Evolutionary conservation across 2,113 vertebrate genomes (phyloP), one percentile per base, ranked within the genome.

Genomic region (Entosphenus tridentatus): DNA sequence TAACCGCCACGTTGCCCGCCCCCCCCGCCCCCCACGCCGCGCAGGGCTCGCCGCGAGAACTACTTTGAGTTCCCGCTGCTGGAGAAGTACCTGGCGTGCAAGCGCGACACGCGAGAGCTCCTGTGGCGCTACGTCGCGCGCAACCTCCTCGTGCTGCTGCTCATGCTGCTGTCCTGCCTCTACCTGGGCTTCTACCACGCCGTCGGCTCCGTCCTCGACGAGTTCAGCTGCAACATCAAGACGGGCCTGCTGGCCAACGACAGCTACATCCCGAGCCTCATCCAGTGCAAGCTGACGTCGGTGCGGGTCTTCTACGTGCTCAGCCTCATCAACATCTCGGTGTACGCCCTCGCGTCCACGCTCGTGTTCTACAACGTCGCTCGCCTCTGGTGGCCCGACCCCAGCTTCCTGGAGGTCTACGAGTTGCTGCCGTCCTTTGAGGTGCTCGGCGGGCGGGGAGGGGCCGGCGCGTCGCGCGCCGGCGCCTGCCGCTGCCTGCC

Each of bases 21-120:
- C 39, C 39, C 39, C 39, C 21, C 21, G 3, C 21, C 55, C 12
- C 17, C 7, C 12, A 17, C 8, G 16, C 75, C n/a, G n/a, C 77
- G 80, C 79, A 97, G 93, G 77, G 93, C 91, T 62, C 89, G 89
- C 69, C 80, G 57, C 73, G 88, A 92, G 74, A 79, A 87, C 2
- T 96, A 92, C 74, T 96, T 96, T n/a, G 89, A 97, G 75, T 97
- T 91, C 75, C 88, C 93, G 0, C 76, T 97, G 65, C 81, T 97
- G 75, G 90, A 95, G 80, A 80, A 84, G 73, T 96, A 96, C 78
- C 79, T 97, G 76, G 76, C 79, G 56, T 85, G 85, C 79, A 97
- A 96, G 77, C 88, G 95, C 62, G 81, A 76, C 2, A 81, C 89
- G 57, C 87, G 91, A 65, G 82, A 82, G 72, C 79, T 96, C 3